phyloP scores from a whole-genome alignment of 1,140 invertebrate genomes.

The Drosophila funebris region DNA sequence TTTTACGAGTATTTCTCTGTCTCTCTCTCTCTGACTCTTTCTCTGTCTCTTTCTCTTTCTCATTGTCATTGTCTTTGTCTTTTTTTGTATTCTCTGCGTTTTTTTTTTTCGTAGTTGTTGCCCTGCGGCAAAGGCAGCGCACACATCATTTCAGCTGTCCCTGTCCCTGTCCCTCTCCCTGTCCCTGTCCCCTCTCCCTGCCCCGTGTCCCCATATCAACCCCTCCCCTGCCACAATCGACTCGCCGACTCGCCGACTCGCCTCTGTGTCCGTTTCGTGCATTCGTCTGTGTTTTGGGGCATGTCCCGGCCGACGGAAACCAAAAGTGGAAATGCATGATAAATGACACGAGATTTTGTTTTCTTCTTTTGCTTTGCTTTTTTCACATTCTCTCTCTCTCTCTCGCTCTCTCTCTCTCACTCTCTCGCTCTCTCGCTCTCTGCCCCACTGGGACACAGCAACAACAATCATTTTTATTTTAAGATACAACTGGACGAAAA shows the following conservation, averaged over 20 bases:
- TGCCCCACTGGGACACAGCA: not conserved
- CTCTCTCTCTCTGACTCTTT: no score
- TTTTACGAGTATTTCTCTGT: conserved; percentile 1
- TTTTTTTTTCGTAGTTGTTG: conserved; percentile 3
- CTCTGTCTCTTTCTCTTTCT: no score
- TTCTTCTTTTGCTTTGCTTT: conserved; percentile 38
- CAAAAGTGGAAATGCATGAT: conserved; percentile 82
- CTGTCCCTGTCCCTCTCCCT: not conserved
- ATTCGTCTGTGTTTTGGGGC: conserved; percentile 66
- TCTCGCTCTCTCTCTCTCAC: not conserved
- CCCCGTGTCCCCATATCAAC: not conserved
- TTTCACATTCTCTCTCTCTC: not conserved
- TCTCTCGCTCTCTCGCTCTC: not conserved
- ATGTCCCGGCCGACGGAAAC: conserved; percentile 74
- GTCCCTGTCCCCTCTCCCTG: not conserved
- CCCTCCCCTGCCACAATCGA: not conserved
- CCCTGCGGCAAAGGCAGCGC: conserved; percentile 33
- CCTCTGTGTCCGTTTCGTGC: conserved; percentile 38
- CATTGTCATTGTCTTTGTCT: no score
- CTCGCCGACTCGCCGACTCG: conserved; percentile 12
- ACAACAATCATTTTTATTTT: conserved; percentile 64
- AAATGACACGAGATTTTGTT: conserved; percentile 75
- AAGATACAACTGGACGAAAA: conserved; percentile 68
- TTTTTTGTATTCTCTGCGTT: conserved; percentile 9
- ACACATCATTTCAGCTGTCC: conserved; percentile 29